Percentiles rank a stretch among this genome's conserved stretches.
phyloP scores from a whole-genome alignment of 2,113 vertebrate species.

The Chitala chitala region DNA sequence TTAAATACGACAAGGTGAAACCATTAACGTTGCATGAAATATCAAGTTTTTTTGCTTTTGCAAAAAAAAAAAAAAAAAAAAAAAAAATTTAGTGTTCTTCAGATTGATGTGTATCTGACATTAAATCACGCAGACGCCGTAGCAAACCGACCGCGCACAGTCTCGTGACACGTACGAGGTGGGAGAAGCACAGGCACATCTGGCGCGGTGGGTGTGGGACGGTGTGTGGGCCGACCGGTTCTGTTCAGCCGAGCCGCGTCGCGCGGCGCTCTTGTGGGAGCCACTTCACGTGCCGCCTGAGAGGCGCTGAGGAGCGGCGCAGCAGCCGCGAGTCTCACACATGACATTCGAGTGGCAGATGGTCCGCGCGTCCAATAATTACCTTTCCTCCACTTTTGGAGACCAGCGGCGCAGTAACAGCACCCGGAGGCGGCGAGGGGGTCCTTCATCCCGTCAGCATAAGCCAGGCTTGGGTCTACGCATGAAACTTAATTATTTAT shows the following conservation, averaged over 20 bases:
- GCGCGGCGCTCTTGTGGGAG: conserved; percentile 34
- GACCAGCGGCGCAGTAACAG: conserved; percentile 35
- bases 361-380: conserved; percentile 55
- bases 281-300: conserved; percentile 57
- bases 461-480: conserved; percentile 34
- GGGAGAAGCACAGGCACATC: background rate
- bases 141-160: background rate
- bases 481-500: conserved; percentile 52
- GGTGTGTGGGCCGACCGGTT: background rate
- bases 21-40: no score
- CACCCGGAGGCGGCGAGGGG: conserved; percentile 39
- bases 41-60: no score
- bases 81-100: no score
- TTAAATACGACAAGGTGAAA: no score
- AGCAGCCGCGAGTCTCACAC: conserved; percentile 45
- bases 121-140: no score
- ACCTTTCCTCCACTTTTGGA: conserved; percentile 54
- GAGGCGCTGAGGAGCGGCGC: conserved; percentile 40
- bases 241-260: conserved; percentile 22
- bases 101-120: no score
- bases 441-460: conserved; percentile 37
- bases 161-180: background rate
- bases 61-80: no score
- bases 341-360: conserved; percentile 61
- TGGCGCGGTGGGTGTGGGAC: background rate